These are phyloP conservation scores for Hoplostethus mediterraneus DNA, from an alignment of 2,797 vertebrate genomes.

Conservation along the genomic window DNA sequence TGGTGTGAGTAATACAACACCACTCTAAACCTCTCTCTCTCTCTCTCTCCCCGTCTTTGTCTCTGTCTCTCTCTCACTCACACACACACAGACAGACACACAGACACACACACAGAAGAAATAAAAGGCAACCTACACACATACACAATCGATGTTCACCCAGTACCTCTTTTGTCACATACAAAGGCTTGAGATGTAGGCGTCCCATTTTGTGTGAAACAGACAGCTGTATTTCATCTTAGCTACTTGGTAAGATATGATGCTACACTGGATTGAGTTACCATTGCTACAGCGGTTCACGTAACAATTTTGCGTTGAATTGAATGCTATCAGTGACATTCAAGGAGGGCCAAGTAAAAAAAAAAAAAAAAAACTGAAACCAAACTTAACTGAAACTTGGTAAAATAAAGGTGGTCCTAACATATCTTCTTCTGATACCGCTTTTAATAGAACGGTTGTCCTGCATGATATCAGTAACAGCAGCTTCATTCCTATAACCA, in stretches of 20 bases:
- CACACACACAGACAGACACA: constrained; percentile 50
- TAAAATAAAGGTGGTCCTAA: background rate
- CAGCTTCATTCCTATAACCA: constrained; percentile 32
- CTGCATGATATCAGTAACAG: constrained; percentile 18
- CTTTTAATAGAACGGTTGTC: constrained; percentile 2
- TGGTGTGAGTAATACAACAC: constrained; percentile 75
- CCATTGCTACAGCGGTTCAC: constrained; percentile 47
- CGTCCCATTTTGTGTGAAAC: constrained; percentile 59
- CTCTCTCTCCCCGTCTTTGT: background rate
- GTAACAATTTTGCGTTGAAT: constrained; percentile 47
- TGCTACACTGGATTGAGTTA: constrained; percentile 63
- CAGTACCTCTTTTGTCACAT: constrained; percentile 67
- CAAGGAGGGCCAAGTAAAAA: constrained; percentile 19
- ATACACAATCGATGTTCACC: constrained; percentile 63
- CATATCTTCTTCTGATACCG: constrained; percentile 23
- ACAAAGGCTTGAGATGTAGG: constrained; percentile 66
- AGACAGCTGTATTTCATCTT: constrained; percentile 75
- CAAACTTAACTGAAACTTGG: constrained; percentile 13
- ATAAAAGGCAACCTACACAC: constrained; percentile 56
- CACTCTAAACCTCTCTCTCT: constrained; percentile 49
- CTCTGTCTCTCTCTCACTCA: constrained; percentile 32
- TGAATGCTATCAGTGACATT: constrained; percentile 39
- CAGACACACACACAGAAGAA: constrained; percentile 51
- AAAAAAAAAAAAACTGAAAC: constrained; percentile 29
- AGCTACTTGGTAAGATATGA: constrained; percentile 56